Conservation (phyloP, 2,888 invertebrate genomes). For the Molorchus minor region DNA sequence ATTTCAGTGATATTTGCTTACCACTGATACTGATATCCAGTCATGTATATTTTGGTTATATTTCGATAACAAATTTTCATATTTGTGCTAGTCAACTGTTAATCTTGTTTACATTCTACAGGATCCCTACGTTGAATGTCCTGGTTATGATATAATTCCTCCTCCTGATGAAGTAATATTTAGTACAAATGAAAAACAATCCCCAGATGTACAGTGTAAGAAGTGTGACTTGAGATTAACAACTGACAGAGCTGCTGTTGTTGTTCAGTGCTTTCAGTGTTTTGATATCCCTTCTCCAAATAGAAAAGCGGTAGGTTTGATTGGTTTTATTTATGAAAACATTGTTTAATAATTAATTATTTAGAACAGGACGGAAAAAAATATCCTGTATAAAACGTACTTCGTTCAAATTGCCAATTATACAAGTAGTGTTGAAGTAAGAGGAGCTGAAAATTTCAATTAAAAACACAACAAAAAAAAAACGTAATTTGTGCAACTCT, state of each 20-base stretch:
- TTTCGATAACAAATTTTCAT: no score
- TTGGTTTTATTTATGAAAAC: constrained; percentile 1
- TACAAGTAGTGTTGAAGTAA: constrained; percentile 41
- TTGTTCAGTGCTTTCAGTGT: constrained; percentile 56
- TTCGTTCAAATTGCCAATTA: constrained; percentile 55
- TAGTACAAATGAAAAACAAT: constrained; percentile 28
- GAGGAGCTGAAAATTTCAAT: constrained; percentile 29
- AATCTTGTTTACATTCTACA: no score
- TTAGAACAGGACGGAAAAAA: constrained; percentile 49
- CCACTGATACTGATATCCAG: no score
- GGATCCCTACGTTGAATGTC: constrained; percentile 43
- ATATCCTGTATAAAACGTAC: constrained; percentile 47
- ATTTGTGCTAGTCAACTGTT: no score
- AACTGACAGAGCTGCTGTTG: constrained; percentile 50
- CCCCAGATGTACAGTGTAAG: constrained; percentile 49
- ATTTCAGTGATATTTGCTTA: no score
- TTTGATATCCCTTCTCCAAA: constrained; percentile 45
- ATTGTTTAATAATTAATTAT: constrained; percentile 25
- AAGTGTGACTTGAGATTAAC: constrained; percentile 56
- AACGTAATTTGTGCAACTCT: no score
- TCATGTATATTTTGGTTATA: no score
- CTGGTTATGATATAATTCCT: constrained; percentile 34
- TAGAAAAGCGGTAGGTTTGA: constrained; percentile 36
- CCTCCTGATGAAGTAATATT: constrained; percentile 30
- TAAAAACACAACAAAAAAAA: no score